These are phyloP conservation scores for Catharus fuscescens DNA, from an alignment of 2,113 vertebrate genomes.

Conservation along the genomic window DNA sequence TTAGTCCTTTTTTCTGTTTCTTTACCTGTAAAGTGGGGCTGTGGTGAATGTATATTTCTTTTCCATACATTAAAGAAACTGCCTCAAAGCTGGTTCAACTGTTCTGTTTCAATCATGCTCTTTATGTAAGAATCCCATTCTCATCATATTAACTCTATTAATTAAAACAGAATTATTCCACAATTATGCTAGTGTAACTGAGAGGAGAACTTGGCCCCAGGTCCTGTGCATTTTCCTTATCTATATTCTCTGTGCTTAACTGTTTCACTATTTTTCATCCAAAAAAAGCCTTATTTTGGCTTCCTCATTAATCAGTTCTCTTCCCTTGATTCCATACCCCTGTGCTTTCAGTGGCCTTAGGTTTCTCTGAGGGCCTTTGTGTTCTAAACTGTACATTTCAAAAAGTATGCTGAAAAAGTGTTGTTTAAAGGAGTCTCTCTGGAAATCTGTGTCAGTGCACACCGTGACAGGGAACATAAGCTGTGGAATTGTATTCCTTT, in stretches of 20 bases:
- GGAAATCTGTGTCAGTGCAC: neutral
- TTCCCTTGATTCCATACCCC: neutral
- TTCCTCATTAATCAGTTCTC: neutral
- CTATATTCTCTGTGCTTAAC: neutral
- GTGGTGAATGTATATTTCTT: neutral
- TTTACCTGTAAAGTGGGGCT: neutral
- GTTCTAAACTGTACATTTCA: neutral
- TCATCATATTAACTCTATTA: slow-evolving; percentile 45
- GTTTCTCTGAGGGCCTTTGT: neutral
- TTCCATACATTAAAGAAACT: neutral
- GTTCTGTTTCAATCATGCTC: neutral
- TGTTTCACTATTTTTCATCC: neutral
- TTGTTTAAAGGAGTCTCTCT: neutral
- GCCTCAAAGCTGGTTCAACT: neutral
- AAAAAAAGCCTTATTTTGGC: neutral
- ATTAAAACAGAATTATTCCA: slow-evolving; percentile 43
- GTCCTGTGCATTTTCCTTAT: slow-evolving; percentile 3
- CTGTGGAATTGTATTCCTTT: neutral
- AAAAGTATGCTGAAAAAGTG: neutral
- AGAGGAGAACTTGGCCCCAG: slow-evolving; percentile 32
- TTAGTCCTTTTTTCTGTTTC: neutral
- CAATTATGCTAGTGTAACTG: slow-evolving; percentile 27
- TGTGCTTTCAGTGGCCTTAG: neutral
- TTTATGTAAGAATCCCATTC: neutral
- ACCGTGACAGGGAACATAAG: slow-evolving; percentile 13